Evolutionary conservation across 2,797 vertebrate species (phyloP).

Genomic region (Chiloscyllium punctatum): DNA sequence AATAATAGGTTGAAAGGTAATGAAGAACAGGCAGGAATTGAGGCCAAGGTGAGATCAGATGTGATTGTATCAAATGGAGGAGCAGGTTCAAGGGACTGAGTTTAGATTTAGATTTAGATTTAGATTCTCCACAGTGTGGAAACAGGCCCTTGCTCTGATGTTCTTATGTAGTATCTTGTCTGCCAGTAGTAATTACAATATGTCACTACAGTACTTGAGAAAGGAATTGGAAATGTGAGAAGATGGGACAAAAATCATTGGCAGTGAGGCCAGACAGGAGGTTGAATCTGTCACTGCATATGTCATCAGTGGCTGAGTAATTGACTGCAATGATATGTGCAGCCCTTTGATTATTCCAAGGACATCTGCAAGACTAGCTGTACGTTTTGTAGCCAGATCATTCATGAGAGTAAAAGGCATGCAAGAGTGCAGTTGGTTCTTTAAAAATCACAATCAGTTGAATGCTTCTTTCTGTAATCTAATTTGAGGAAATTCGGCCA

Average conservation of each 20-base stretch:
- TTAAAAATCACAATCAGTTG: not conserved
- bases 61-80: too few species aligned
- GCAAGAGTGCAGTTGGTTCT: not conserved
- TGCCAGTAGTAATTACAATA: not conserved
- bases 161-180: not conserved
- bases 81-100: too few species aligned
- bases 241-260: not conserved
- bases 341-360: constrained; percentile 1
- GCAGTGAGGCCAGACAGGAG: not conserved
- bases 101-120: too few species aligned
- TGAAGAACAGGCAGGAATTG: too few species aligned
- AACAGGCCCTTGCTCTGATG: too few species aligned
- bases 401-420: not conserved
- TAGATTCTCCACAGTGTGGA: too few species aligned
- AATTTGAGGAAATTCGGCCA: constrained; percentile 6
- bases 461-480: not conserved
- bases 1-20: too few species aligned
- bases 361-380: not conserved
- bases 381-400: not conserved
- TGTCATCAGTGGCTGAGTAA: not conserved
- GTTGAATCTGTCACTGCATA: not conserved
- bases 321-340: not conserved
- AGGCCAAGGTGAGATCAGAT: too few species aligned
- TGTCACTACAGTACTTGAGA: not conserved
- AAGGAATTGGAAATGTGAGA: not conserved